Conservation (phyloP, 2,888 invertebrate genomes). For the Eustalomyia histrio region DNA sequence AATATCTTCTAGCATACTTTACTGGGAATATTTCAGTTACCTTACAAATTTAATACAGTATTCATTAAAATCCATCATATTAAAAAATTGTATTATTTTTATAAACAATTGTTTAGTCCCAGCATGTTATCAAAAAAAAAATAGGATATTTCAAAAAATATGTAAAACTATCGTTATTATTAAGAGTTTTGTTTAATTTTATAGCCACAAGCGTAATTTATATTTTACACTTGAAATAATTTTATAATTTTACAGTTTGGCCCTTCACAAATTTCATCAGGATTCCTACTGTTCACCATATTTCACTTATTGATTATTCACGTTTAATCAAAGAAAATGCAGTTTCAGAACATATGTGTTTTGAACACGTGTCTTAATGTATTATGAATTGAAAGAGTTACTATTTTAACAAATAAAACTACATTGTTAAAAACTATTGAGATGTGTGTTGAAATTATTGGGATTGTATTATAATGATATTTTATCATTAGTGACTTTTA, state of each 20-base stretch:
- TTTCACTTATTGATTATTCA: background rate
- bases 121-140: conserved; percentile 24
- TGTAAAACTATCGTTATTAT: background rate
- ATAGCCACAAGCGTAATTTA: conserved; percentile 55
- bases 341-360: background rate
- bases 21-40: no score
- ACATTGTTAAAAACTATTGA: no score
- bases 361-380: conserved; percentile 5
- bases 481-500: no score
- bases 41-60: background rate
- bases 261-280: background rate
- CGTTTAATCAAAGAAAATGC: background rate
- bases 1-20: no score
- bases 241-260: background rate
- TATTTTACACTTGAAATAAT: conserved; percentile 41
- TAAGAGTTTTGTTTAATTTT: conserved; percentile 27
- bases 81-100: conserved; percentile 2
- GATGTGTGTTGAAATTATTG: no score
- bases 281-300: conserved; percentile 46
- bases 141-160: background rate
- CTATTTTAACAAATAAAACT: background rate
- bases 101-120: conserved; percentile 37
- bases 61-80: background rate
- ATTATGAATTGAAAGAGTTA: background rate
- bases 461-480: no score